phyloP scores from a whole-genome alignment of 2,888 invertebrate genomes.

The Mythimna impura region DNA sequence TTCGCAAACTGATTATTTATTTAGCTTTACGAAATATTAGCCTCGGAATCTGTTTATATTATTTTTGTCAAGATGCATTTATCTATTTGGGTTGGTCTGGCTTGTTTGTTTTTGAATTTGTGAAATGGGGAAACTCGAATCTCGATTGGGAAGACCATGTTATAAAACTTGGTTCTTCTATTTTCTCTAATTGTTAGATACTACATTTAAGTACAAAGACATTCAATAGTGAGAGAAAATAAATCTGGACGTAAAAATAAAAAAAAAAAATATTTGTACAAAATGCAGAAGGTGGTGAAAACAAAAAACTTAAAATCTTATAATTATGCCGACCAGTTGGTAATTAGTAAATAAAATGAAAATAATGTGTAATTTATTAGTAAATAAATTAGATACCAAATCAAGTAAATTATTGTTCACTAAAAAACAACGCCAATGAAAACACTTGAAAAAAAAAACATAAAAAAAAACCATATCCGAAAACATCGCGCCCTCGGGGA shows the following conservation, averaged over 20 bases:
- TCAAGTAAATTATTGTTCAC: neutral
- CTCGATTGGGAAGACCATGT: neutral
- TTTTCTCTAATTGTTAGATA: too few species aligned
- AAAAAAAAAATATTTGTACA: too few species aligned
- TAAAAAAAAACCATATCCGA: conserved; percentile 65
- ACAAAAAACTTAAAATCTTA: too few species aligned
- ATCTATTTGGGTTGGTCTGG: neutral
- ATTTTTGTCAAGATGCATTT: conserved; percentile 48
- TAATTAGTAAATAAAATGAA: too few species aligned
- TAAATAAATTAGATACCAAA: neutral
- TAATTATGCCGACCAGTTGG: too few species aligned
- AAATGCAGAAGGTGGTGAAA: too few species aligned
- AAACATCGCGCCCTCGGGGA: conserved; percentile 70
- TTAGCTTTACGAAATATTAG: conserved; percentile 77
- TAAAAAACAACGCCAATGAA: neutral
- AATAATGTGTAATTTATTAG: too few species aligned
- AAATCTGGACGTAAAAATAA: too few species aligned
- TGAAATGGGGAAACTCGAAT: neutral
- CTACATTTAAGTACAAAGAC: too few species aligned
- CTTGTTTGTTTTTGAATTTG: neutral
- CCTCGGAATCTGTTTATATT: conserved; percentile 64
- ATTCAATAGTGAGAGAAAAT: too few species aligned
- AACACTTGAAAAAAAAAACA: neutral
- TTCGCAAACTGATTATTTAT: conserved; percentile 85
- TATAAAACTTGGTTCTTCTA: neutral